Evolutionary conservation across 2,888 invertebrate genomes (phyloP).

Genomic region (Morpho deidamia): DNA sequence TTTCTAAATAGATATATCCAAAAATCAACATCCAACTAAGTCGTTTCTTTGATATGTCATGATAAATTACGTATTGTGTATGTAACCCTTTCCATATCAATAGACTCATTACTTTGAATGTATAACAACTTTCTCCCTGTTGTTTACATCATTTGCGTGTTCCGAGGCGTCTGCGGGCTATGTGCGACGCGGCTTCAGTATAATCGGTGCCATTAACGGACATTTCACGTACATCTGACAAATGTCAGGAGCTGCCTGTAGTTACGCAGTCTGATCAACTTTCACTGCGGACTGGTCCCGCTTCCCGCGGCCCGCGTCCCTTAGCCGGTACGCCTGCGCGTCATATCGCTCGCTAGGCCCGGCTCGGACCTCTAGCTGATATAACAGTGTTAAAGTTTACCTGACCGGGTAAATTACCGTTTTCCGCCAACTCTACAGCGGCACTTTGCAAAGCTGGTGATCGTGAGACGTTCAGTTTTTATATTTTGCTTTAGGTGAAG

Average conservation of each 20-base stretch:
- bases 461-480: slow-evolving; percentile 22
- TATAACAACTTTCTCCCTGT: slow-evolving; percentile 22
- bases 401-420: slow-evolving; percentile 8
- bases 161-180: background rate
- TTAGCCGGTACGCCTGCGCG: slow-evolving; percentile 26
- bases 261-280: slow-evolving; percentile 44
- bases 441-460: slow-evolving; percentile 16
- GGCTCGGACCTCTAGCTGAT: slow-evolving; percentile 17
- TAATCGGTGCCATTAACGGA: slow-evolving; percentile 23
- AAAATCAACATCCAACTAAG: too few relatives aligned
- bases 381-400: slow-evolving; percentile 18
- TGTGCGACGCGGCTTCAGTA: background rate
- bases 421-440: slow-evolving; percentile 4
- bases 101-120: slow-evolving; percentile 11
- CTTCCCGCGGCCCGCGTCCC: slow-evolving; percentile 17
- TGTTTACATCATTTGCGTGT: slow-evolving; percentile 6
- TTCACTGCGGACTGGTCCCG: slow-evolving; percentile 47
- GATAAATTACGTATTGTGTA: slow-evolving; percentile 5
- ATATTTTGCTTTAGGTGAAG: slow-evolving; percentile 20
- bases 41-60: slow-evolving; percentile 6
- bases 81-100: slow-evolving; percentile 9
- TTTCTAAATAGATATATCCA: background rate
- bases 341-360: slow-evolving; percentile 17
- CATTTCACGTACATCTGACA: slow-evolving; percentile 42
- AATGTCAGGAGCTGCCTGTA: slow-evolving; percentile 41